Evolutionary conservation across 2,797 vertebrate species (phyloP).

Genomic region (Poecile montanus): DNA sequence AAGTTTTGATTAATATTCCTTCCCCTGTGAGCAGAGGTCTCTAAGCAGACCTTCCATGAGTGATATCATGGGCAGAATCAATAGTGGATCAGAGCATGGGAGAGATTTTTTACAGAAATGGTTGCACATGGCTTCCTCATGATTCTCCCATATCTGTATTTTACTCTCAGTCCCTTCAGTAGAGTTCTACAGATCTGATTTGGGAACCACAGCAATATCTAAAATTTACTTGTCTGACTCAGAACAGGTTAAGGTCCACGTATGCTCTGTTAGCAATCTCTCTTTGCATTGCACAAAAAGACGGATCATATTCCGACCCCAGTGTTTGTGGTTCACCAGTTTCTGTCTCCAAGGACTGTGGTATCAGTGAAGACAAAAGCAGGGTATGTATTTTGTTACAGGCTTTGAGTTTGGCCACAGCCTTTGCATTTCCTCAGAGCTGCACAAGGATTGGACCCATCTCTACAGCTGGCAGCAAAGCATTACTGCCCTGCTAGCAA

Average conservation of each 20-base stretch:
- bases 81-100: neutral
- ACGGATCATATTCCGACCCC: neutral
- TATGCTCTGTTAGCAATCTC: neutral
- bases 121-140: neutral
- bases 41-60: neutral
- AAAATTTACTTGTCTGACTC: neutral
- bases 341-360: neutral
- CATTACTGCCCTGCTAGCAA: neutral
- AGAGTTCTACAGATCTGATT: neutral
- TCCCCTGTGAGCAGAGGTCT: neutral
- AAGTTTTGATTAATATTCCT: constrained; percentile 1
- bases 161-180: neutral
- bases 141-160: neutral
- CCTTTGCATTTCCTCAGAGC: neutral
- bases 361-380: neutral
- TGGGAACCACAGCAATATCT: neutral
- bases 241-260: neutral
- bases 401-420: neutral
- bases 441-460: neutral
- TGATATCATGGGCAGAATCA: neutral
- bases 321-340: neutral
- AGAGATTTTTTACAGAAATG: neutral
- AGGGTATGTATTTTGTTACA: neutral
- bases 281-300: neutral
- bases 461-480: neutral